Conservation (phyloP, 2,888 invertebrate species). For the Lithosia quadra region DNA sequence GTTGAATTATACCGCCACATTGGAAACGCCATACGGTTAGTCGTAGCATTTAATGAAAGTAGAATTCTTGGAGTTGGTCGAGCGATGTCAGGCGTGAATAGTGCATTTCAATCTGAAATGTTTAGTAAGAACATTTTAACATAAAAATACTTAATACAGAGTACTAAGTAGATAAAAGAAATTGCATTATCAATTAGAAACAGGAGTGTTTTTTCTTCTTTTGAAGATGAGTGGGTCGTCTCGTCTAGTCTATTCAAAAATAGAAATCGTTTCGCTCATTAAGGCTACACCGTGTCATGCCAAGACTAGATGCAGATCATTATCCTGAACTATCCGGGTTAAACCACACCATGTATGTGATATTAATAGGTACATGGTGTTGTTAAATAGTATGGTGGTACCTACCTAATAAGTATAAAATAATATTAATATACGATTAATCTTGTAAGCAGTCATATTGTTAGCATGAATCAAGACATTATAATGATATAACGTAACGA, state of each 20-base stretch:
- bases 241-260: too few species aligned
- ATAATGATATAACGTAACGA: neutral
- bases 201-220: too few species aligned
- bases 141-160: too few species aligned
- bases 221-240: too few species aligned
- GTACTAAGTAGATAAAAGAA: too few species aligned
- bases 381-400: too few species aligned
- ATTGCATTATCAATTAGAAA: too few species aligned
- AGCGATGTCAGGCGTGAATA: neutral
- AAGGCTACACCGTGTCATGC: too few species aligned
- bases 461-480: neutral
- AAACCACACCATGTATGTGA: neutral
- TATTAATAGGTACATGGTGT: too few species aligned
- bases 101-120: neutral
- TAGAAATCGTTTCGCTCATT: too few species aligned
- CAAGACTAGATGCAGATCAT: neutral
- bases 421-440: too few species aligned
- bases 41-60: constrained; percentile 45
- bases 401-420: too few species aligned
- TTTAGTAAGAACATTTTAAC: neutral
- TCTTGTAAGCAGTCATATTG: neutral
- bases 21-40: constrained; percentile 39
- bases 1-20: constrained; percentile 35
- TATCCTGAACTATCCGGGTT: neutral
- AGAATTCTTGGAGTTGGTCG: constrained; percentile 12